phyloP scores from a whole-genome alignment of 1,140 invertebrate genomes.

The Microplitis demolitor region DNA sequence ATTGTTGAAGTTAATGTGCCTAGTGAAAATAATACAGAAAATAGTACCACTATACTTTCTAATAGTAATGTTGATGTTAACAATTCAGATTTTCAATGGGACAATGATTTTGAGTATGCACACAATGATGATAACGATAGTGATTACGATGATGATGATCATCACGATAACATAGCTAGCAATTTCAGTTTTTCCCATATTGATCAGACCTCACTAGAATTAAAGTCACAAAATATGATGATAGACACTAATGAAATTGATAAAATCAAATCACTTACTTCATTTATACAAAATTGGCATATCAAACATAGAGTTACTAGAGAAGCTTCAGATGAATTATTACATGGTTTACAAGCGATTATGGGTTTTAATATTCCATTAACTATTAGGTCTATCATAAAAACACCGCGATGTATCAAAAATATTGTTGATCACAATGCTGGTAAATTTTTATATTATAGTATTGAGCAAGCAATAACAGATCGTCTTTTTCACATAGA shows the following conservation, averaged over 20 bases:
- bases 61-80: no score
- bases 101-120: no score
- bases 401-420: neutral
- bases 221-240: neutral
- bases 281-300: neutral
- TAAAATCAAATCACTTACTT: neutral
- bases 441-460: constrained; percentile 27
- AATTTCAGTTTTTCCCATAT: neutral
- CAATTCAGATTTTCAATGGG: no score
- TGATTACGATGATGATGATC: no score
- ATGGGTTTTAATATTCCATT: neutral
- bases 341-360: neutral
- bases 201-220: neutral
- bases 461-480: constrained; percentile 17
- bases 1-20: neutral
- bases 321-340: neutral
- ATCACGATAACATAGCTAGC: no score
- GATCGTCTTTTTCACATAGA: constrained; percentile 2
- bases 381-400: neutral
- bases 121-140: no score
- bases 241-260: neutral
- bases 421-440: neutral
- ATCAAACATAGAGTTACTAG: neutral
- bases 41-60: no score
- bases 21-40: no score